Base-by-base conservation (phyloP, 2,113 vertebrate genomes). In the Megaceryle maxima region DNA sequence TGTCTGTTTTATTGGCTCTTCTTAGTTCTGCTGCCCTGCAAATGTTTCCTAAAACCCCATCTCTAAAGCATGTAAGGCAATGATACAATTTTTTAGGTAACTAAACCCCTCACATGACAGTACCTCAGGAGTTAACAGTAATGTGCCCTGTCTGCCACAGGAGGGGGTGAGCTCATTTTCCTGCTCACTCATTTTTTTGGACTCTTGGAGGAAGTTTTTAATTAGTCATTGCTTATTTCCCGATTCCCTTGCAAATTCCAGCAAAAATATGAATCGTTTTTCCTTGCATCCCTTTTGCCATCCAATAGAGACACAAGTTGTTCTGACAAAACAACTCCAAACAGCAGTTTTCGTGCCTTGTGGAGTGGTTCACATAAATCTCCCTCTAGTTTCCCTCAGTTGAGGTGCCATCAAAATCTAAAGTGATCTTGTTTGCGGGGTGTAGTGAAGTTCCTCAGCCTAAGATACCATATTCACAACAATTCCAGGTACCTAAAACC, bases 231-330 rank as follows among this genome's bases (percentile, higher is more conserved):
- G 60, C 35, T 56, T 3, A 39, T n/a, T 85, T 55, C 25, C 21
- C 0, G 2, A 5, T 70, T 75, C 14, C 69, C 68, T 88, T 21
- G 26, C 29, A 41, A 48, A 60, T 68, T 48, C 24, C n/a, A 57
- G 25, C 7, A 55, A 44, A 83, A 53, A 4, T 6, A 15, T 7
- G 1, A 29, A 16, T 44, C 1, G 6, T 28, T 70, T 51, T n/a
- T 19, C 1, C 0, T 26, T 64, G 29, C 39, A 3, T 51, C 28
- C 29, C 13, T 90, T 25, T 82, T 85, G 51, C 20, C 11, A 41
- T 26, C 7, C 12, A 16, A 0, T 4, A 14, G 14, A 70, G 26
- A 10, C 18, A 18, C 6, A 2, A 4, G 19, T 18, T 31, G 18
- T 33, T 63, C 33, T 28, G 21, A 25, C 2, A 2, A 31, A 59